phyloP scores from a whole-genome alignment of 2,888 invertebrate genomes.

The Tolmerus cingulatus region DNA sequence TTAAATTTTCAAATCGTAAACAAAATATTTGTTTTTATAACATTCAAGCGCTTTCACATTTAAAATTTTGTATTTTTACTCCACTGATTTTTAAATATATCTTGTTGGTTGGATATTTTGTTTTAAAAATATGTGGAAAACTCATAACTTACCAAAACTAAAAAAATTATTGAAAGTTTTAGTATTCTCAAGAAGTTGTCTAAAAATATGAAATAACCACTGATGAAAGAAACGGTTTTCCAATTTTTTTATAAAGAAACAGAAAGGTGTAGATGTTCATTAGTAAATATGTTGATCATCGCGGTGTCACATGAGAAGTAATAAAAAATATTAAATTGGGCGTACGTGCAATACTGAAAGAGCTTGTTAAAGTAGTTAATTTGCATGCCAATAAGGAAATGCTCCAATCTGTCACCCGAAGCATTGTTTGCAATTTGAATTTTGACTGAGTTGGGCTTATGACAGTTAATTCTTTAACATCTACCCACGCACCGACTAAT shows the following conservation, averaged over 20 bases:
- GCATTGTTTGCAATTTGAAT: background rate
- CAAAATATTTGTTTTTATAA: too few relatives aligned
- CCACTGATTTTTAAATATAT: too few relatives aligned
- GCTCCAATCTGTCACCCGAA: background rate
- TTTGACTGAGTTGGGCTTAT: background rate
- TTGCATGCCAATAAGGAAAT: background rate
- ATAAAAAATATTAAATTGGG: background rate
- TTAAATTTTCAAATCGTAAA: too few relatives aligned
- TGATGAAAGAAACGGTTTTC: too few relatives aligned
- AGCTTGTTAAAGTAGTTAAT: background rate
- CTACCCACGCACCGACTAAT: background rate
- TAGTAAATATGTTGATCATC: background rate
- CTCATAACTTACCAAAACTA: too few relatives aligned
- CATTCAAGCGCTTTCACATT: too few relatives aligned
- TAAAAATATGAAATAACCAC: too few relatives aligned
- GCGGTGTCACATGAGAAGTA: background rate
- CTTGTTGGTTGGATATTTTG: too few relatives aligned
- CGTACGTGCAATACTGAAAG: background rate
- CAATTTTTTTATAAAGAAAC: background rate
- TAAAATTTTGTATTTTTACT: too few relatives aligned
- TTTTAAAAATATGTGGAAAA: too few relatives aligned
- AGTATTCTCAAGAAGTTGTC: too few relatives aligned
- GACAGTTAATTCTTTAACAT: background rate
- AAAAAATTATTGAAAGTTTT: too few relatives aligned
- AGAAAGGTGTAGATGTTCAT: background rate